phyloP scores from a whole-genome alignment of 2,888 invertebrate species.

The Loripinus fragilis region DNA sequence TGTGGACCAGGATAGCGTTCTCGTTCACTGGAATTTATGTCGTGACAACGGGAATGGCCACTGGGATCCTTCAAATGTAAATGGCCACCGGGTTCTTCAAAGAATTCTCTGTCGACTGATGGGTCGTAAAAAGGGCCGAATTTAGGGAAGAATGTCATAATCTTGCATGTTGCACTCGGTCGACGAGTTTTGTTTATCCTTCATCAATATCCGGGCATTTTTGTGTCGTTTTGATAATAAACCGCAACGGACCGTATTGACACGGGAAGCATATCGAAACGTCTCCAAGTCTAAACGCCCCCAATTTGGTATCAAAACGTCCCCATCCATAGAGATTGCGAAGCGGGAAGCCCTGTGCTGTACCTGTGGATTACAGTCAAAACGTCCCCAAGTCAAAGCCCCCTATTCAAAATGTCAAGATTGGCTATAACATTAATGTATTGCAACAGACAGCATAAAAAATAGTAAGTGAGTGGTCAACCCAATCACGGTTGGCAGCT shows the following conservation, averaged over 20 bases:
- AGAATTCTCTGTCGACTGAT: conserved; percentile 65
- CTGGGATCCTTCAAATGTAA: conserved; percentile 46
- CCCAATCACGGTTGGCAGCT: no score
- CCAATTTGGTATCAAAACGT: no score
- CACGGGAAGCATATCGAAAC: no score
- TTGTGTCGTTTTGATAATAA: not conserved
- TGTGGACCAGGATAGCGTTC: conserved; percentile 1
- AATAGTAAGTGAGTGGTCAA: no score
- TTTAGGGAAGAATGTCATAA: conserved; percentile 67
- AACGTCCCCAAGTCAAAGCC: no score
- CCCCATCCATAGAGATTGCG: no score
- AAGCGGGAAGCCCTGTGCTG: no score
- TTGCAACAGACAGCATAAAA: no score
- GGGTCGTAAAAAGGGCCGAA: conserved; percentile 70
- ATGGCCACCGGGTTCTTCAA: conserved; percentile 62
- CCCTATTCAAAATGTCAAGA: no score
- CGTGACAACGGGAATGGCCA: conserved; percentile 12
- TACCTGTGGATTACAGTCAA: no score
- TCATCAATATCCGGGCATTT: conserved; percentile 59
- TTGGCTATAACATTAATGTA: no score
- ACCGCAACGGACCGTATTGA: not conserved
- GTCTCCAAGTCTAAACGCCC: no score
- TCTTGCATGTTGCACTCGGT: not conserved
- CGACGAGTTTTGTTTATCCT: conserved; percentile 23
- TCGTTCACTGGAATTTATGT: conserved; percentile 13